Percentiles rank a stretch among this genome's conserved stretches.
phyloP scores from a whole-genome alignment of 2,888 invertebrate genomes.

The Meteorus cinctellus region DNA sequence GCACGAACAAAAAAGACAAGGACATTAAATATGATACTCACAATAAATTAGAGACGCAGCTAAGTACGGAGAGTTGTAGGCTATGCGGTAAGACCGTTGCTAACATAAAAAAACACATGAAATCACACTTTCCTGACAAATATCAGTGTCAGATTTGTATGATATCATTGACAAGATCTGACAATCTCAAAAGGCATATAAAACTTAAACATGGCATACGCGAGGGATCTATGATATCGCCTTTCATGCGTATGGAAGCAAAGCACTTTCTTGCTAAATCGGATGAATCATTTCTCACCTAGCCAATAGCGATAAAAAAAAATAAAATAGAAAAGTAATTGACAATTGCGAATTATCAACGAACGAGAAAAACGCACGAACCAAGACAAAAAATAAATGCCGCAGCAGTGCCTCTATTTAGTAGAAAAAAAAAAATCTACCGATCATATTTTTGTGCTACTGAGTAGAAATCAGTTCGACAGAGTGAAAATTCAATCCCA shows the following conservation, averaged over 20 bases:
- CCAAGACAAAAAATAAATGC: slow-evolving; percentile 27
- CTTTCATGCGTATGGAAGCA: slow-evolving; percentile 67
- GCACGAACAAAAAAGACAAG: slow-evolving; percentile 69
- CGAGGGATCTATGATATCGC: slow-evolving; percentile 66
- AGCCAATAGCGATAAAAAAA: slow-evolving; percentile 45
- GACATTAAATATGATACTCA: slow-evolving; percentile 67
- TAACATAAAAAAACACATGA: slow-evolving; percentile 73
- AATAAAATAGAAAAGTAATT: slow-evolving; percentile 18
- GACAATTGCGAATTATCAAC: slow-evolving; percentile 12
- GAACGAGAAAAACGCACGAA: background rate
- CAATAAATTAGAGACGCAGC: slow-evolving; percentile 67
- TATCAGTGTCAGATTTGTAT: slow-evolving; percentile 74
- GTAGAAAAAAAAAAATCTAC: slow-evolving; percentile 17
- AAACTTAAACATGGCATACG: slow-evolving; percentile 73
- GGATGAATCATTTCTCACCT: slow-evolving; percentile 67
- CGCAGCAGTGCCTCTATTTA: slow-evolving; percentile 1
- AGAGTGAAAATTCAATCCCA: background rate
- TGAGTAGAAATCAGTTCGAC: background rate
- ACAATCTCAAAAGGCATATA: slow-evolving; percentile 75
- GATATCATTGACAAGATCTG: slow-evolving; percentile 74
- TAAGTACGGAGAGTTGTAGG: slow-evolving; percentile 71
- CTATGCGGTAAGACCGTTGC: slow-evolving; percentile 73
- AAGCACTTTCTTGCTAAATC: slow-evolving; percentile 68
- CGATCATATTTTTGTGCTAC: slow-evolving; percentile 13
- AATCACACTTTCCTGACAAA: slow-evolving; percentile 72